These are phyloP conservation scores for Diarsia mendica DNA, from an alignment of 2,888 invertebrate species.

Conservation along the genomic window DNA sequence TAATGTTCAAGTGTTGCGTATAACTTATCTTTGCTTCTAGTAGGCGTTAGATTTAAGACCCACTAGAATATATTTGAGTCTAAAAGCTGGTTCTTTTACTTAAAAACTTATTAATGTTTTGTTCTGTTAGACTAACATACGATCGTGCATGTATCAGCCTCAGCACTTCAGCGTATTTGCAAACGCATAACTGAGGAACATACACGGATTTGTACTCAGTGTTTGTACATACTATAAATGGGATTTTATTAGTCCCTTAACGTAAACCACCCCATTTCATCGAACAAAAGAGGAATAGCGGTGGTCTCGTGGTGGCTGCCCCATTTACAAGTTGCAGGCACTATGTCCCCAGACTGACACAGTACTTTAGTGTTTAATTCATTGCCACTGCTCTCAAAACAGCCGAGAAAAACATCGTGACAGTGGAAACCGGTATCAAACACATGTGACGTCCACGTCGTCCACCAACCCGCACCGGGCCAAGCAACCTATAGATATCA, in stretches of 20 bases:
- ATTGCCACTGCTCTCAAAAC: too few species aligned
- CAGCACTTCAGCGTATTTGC: constrained; percentile 8
- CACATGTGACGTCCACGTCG: too few species aligned
- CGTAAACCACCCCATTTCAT: neutral
- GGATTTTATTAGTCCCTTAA: constrained; percentile 11
- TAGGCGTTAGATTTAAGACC: constrained; percentile 33
- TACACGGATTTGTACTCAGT: constrained; percentile 23
- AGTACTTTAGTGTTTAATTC: too few species aligned
- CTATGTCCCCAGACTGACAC: too few species aligned
- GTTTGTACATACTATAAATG: constrained; percentile 22
- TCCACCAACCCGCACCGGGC: too few species aligned
- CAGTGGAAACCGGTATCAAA: too few species aligned
- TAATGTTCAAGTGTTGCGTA: constrained; percentile 33
- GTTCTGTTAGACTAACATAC: neutral
- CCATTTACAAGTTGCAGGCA: too few species aligned
- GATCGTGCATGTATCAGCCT: neutral
- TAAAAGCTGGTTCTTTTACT: neutral
- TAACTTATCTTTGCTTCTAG: constrained; percentile 27
- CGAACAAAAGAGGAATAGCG: too few species aligned
- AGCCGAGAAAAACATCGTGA: too few species aligned
- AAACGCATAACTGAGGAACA: constrained; percentile 5
- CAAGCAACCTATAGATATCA: too few species aligned
- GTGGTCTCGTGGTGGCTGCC: too few species aligned
- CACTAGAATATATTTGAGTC: neutral
- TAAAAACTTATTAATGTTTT: neutral